These are phyloP conservation scores for Pammene aurita DNA, from an alignment of 2,888 invertebrate species.

Conservation along the genomic window DNA sequence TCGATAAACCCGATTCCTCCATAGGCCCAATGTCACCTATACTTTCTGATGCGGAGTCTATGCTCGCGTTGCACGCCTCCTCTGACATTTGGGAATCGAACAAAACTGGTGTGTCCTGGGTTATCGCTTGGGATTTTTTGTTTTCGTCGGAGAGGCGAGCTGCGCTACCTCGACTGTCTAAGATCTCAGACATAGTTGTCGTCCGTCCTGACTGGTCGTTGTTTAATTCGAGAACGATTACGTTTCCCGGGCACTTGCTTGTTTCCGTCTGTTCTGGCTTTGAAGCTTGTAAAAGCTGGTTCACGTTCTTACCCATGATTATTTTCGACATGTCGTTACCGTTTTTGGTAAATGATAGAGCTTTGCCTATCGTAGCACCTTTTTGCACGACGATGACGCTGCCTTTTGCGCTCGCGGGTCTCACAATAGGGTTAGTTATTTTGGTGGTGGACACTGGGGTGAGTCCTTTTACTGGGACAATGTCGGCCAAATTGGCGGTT, in stretches of 20 bases:
- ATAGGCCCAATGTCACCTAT: slow-evolving; percentile 68
- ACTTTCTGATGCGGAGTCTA: slow-evolving; percentile 73
- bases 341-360: slow-evolving; percentile 75
- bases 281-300: slow-evolving; percentile 72
- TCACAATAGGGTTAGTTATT: slow-evolving; percentile 73
- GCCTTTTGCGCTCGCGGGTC: slow-evolving; percentile 78
- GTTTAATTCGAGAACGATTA: slow-evolving; percentile 77
- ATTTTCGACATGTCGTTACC: slow-evolving; percentile 79
- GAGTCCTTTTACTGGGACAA: slow-evolving; percentile 74
- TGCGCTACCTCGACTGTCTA: slow-evolving; percentile 65
- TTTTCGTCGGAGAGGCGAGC: slow-evolving; percentile 54
- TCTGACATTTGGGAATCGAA: slow-evolving; percentile 72
- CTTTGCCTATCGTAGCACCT: slow-evolving; percentile 79
- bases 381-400: slow-evolving; percentile 85
- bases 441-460: slow-evolving; percentile 69
- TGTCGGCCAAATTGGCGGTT: slow-evolving; percentile 77
- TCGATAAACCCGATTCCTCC: slow-evolving; percentile 59
- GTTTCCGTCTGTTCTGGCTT: slow-evolving; percentile 68
- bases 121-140: slow-evolving; percentile 67
- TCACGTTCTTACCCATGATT: slow-evolving; percentile 80
- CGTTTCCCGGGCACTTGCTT: slow-evolving; percentile 71
- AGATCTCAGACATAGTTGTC: slow-evolving; percentile 77
- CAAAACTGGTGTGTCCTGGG: slow-evolving; percentile 83
- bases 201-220: slow-evolving; percentile 75
- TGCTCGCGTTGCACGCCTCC: slow-evolving; percentile 70